Evolutionary conservation across 2,888 invertebrate genomes (phyloP), one percentile per base, ranked within the genome.

Genomic region (Aphidoletes aphidimyza): DNA sequence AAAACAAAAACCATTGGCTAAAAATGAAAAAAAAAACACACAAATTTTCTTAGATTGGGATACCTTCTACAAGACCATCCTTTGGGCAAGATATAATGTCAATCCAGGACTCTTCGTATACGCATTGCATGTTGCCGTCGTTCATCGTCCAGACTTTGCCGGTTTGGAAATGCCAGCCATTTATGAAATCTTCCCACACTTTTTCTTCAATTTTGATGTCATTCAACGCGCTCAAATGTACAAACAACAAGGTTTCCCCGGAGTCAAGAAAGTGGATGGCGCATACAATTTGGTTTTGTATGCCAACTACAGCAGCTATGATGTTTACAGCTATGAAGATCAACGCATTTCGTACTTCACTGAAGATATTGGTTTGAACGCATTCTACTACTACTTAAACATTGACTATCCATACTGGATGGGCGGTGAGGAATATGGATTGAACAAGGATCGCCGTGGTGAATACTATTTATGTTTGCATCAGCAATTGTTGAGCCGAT

Each of bases 31-130:
- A 19, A 14, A 47, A 47, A 47, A 17, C 17, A 14, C 47, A 47
- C 47, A 11, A 47, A 17, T 47, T 8, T 47, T 47, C 22, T 26
- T 2, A 69, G 93, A 94, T 88, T 95, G 92, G 89, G 92, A 93
- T n/a, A 93, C 93, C 30, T 94, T 95, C 91, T 92, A 93, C 89
- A 92, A 93, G 87, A 93, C 93, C 1, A 94, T 94, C 83, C 92
- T 93, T 84, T 94, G 93, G 92, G 92, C 94, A 17, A 93, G 95
- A 83, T 90, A 92, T 85, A 88, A 92, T 87, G 88, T 93, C 37
- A 94, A 94, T 89, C 92, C 92, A 86, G 91, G 92, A 84, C 90
- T 93, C 88, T 94, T 93, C 89, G 88, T 92, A 5, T 94, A 94
- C 87, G 91, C 92, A 5, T 90, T 93, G 87, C 91, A 92, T 86